Conservation (phyloP, 2,797 vertebrate genomes). For the Anguilla marmorata region DNA sequence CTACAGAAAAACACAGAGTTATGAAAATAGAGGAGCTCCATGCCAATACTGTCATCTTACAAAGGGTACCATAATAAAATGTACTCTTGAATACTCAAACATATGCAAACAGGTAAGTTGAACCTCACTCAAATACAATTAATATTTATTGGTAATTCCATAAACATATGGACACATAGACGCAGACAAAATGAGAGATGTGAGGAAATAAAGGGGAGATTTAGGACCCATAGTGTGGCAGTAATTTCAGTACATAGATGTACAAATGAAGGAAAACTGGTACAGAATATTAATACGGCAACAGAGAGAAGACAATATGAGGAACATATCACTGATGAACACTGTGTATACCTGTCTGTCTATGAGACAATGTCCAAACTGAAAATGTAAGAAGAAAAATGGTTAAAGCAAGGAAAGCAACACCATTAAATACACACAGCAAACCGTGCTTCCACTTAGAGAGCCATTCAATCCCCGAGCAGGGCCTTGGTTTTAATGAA, state of each 20-base stretch:
- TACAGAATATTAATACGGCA: constrained; percentile 68
- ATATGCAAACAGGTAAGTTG: constrained; percentile 5
- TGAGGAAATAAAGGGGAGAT: background rate
- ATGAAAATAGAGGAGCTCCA: constrained; percentile 44
- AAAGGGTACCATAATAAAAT: constrained; percentile 19
- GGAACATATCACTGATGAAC: constrained; percentile 33
- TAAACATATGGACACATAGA: background rate
- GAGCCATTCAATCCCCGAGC: background rate
- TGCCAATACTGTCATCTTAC: constrained; percentile 61
- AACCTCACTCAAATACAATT: background rate
- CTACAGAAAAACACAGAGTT: constrained; percentile 38
- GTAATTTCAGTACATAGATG: constrained; percentile 35
- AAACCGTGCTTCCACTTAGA: background rate
- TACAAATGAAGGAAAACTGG: constrained; percentile 77
- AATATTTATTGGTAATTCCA: constrained; percentile 13
- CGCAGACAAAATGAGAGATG: background rate
- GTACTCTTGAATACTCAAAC: constrained; percentile 4
- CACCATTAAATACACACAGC: constrained; percentile 7
- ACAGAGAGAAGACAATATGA: constrained; percentile 14
- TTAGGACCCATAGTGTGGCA: background rate
- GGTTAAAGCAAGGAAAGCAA: constrained; percentile 62
- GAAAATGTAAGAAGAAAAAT: constrained; percentile 73
- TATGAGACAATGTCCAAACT: constrained; percentile 78
- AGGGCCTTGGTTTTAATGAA: background rate
- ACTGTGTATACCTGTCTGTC: constrained; percentile 71